Evolutionary conservation across 2,797 vertebrate species (phyloP), one percentile per base, ranked within the genome.

Genomic region (Mareca penelope): DNA sequence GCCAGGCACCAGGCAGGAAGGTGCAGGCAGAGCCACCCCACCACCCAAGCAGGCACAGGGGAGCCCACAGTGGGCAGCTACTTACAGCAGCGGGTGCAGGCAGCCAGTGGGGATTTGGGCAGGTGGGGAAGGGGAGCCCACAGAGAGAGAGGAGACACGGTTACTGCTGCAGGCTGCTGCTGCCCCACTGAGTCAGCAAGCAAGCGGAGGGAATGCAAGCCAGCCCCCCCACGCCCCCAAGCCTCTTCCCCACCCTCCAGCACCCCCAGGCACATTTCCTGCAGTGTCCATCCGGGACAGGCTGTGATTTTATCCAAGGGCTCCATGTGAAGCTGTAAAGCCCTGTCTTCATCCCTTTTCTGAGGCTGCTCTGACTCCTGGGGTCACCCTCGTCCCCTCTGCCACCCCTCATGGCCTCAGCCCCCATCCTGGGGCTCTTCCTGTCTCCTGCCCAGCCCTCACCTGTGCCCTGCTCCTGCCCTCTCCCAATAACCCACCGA

Each of bases 71-170:
- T 42, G 0, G 10, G 95, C 70, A 82, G 55, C 57, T 93, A 95
- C 92, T 96, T 90, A 95, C 78, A 93, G 85, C 73, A 88, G 93
- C 1, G 29, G 87, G 80, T 60, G 37, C 89, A 90, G 94, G 22
- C 78, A 69, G 68, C 55, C 75, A 80, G 85, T 39, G 0, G 60
- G 85, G 82, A 57, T 37, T 42, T 24, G 94, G 91, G 60, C 63
- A 75, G 83, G 80, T 65, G 84, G 83, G 68, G 73, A 82, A 60
- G 61, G 90, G 83, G 63, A 91, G 77, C 29, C 72, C 63, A 16
- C 44, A 82, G n/a, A 85, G 87, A 96, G 89, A 96, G 64, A 97
- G n/a, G 84, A 48, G 18, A 91, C 44, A 91, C 33, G 9, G 63
- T 90, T 81, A 92, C 44, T 48, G 65, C 77, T 46, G n/a, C 1